These are phyloP conservation scores for Marmota monax DNA, from an alignment of 2,113 vertebrate species.

Conservation along the genomic window DNA sequence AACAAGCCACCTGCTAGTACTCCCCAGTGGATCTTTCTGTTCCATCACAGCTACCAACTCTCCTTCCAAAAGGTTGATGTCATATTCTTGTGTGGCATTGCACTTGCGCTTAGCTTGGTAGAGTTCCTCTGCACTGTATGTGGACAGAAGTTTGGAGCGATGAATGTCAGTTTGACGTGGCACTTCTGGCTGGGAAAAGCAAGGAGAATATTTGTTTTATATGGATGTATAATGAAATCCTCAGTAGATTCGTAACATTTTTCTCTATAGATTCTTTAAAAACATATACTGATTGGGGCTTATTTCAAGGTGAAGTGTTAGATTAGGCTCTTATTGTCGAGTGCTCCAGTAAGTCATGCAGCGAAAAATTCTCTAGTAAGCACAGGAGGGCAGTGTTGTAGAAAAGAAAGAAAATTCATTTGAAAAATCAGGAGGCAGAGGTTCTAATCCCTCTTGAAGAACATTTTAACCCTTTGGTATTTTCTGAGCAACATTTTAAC, in stretches of 20 bases:
- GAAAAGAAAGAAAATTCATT: conserved; percentile 54
- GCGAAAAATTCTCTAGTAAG: conserved; percentile 47
- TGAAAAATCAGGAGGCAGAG: neutral
- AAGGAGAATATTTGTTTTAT: neutral
- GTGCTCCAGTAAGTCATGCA: neutral
- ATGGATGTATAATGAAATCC: neutral
- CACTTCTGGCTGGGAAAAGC: conserved; percentile 87
- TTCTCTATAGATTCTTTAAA: neutral
- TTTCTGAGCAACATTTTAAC: neutral
- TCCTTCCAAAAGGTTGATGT: conserved; percentile 95
- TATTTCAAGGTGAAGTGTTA: neutral
- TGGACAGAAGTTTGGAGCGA: conserved; percentile 90
- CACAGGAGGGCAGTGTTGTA: conserved; percentile 74
- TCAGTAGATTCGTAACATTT: neutral
- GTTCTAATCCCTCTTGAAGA: conserved; percentile 50
- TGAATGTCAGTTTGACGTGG: conserved; percentile 93
- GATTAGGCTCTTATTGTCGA: neutral
- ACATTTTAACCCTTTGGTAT: neutral
- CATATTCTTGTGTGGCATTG: conserved; percentile 95
- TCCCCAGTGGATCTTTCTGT: conserved; percentile 94
- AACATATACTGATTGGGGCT: neutral
- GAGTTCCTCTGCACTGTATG: conserved; percentile 86
- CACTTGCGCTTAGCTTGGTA: conserved; percentile 97
- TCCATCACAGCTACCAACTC: conserved; percentile 95
- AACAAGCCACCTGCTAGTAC: conserved; percentile 96